Evolutionary conservation across 2,888 invertebrate species (phyloP).

Genomic region (Unio pictorum): DNA sequence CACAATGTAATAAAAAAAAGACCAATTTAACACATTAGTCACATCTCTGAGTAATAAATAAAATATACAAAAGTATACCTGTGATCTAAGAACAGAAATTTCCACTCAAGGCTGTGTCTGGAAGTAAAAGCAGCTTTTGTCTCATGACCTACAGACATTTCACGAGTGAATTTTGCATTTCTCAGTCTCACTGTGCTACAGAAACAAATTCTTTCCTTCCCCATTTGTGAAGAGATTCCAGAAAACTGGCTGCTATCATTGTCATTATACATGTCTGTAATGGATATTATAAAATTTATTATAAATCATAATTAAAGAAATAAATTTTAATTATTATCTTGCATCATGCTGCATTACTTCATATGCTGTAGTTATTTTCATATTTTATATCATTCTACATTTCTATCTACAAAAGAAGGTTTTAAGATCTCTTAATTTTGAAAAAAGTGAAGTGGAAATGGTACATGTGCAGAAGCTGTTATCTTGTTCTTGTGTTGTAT

Average conservation of each 20-base stretch:
- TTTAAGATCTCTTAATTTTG: too few relatives aligned
- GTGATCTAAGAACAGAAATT: conserved; percentile 93
- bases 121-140: conserved; percentile 88
- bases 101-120: conserved; percentile 95
- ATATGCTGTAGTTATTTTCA: background rate
- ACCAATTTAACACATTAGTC: background rate
- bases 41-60: background rate
- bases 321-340: too few relatives aligned
- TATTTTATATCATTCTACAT: background rate
- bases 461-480: too few relatives aligned
- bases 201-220: conserved; percentile 48
- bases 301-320: too few relatives aligned
- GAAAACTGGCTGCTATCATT: background rate
- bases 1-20: background rate
- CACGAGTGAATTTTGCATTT: conserved; percentile 87
- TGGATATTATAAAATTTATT: too few relatives aligned
- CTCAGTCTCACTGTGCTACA: conserved; percentile 79
- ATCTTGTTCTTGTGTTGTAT: too few relatives aligned
- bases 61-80: conserved; percentile 68
- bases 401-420: too few relatives aligned
- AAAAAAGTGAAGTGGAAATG: too few relatives aligned
- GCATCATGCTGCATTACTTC: too few relatives aligned
- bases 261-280: background rate
- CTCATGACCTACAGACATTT: conserved; percentile 79
- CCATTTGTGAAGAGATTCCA: background rate